phyloP scores from a whole-genome alignment of 2,113 vertebrate species.

The Psilopsiagon aurifrons region DNA sequence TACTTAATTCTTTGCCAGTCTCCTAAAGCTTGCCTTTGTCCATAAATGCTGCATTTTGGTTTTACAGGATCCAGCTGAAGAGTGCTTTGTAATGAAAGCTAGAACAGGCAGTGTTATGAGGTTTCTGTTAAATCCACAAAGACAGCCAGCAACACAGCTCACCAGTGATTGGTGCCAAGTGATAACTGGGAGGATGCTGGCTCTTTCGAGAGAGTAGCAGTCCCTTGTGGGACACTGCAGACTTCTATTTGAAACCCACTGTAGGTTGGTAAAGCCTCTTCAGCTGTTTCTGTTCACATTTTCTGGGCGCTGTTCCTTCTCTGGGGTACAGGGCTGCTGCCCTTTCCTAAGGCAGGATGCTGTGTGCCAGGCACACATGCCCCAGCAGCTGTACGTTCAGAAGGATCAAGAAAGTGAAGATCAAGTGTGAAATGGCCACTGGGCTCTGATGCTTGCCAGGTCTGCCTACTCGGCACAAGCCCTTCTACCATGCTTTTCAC shows the following conservation, averaged over 20 bases:
- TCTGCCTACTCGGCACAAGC: too few relatives aligned
- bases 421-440: fast-evolving
- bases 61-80: background rate
- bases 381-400: background rate
- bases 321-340: background rate
- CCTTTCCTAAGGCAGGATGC: background rate
- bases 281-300: background rate
- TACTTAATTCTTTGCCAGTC: background rate
- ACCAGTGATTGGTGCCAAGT: background rate
- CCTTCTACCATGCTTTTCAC: background rate
- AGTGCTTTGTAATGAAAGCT: background rate
- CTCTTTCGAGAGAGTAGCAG: background rate
- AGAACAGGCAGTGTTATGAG: background rate
- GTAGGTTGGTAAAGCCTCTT: background rate
- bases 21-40: slow-evolving; percentile 33
- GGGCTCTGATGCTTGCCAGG: background rate
- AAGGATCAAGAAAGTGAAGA: background rate
- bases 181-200: background rate
- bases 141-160: background rate
- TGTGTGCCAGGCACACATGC: background rate
- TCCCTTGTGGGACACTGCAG: background rate
- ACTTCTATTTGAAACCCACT: background rate
- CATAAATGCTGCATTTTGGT: background rate
- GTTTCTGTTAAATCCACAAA: background rate
- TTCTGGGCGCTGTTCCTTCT: background rate